Base-by-base conservation (phyloP, 2,797 vertebrate genomes). In the Perodicticus potto region DNA sequence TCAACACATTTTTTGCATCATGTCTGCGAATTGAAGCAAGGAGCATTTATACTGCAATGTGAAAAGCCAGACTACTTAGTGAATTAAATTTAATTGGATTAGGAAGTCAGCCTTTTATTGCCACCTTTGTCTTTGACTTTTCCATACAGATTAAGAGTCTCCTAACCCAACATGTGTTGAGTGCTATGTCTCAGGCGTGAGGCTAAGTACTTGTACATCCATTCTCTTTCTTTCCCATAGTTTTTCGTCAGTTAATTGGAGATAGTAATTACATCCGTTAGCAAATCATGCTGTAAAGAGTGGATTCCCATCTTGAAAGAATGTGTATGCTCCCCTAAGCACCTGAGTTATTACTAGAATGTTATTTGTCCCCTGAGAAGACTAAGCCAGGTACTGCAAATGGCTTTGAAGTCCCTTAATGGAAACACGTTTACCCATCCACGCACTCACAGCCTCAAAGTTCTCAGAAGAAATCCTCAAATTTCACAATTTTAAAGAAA, bases 401-500 rank as follows among this genome's bases (percentile, higher is more conserved):
- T 59, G 74, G 63, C 83, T 96, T 86, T 70, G 78, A 91, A 84
- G 63, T 88, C n/a, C 63, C 65, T 94, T 77, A 80, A 83, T 72
- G 0, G 5, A 91, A 69, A 84, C 2, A 19, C 9, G 55, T 45
- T 25, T 55, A 57, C 14, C 76, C 32, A 84, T 40, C 19, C 40
- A 73, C 65, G 4, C 32, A 29, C 67, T 77, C 19, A 55, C 45
- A 63, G 5, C 63, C 83, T 94, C 25, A 23, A 86, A 49, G 22
- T 6, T 80, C 82, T 89, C 70, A 81, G 83, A 83, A 94, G 76
- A 96, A 91, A 86, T 43, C 29, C 12, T 89, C 27, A 67, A 74
- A 37, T 80, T 89, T 95, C 83, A 83, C 5, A 86, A 61, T 90
- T 91, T 88, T 78, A 77, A 83, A 96, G 34, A 96, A 97, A 94